Percentiles rank a stretch among this genome's conserved stretches.
These are phyloP conservation scores for Gila robusta DNA, from an alignment of 2,797 vertebrate genomes.

Conservation along the genomic window DNA sequence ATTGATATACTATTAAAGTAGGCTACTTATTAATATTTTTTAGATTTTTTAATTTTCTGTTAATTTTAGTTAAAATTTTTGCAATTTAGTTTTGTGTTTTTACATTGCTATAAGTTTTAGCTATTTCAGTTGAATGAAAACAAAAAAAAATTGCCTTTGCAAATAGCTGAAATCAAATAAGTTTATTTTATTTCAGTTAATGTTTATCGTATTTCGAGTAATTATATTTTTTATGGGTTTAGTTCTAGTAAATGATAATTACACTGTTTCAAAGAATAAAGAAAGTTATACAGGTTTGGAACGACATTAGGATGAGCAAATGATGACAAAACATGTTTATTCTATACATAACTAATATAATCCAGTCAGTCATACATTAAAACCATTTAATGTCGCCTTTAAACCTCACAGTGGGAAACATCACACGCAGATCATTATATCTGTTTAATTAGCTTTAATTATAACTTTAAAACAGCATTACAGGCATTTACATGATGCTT, in stretches of 20 bases:
- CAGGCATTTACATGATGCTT: conserved; percentile 11
- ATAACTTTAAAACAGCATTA: neutral
- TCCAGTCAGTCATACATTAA: neutral
- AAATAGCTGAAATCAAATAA: neutral
- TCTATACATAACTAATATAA: neutral
- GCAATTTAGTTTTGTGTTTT: neutral
- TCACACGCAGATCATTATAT: neutral
- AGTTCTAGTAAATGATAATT: neutral
- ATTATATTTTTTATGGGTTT: neutral
- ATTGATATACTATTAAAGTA: no score
- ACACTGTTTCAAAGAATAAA: neutral
- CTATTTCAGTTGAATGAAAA: no score
- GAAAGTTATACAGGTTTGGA: neutral
- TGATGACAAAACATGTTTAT: neutral
- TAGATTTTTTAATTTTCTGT: no score
- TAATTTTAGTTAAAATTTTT: no score
- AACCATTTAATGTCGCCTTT: neutral
- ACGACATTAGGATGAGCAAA: neutral
- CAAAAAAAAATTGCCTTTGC: neutral
- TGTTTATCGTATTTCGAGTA: neutral
- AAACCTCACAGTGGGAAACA: neutral
- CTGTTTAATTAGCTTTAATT: conserved; percentile 23
- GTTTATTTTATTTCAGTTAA: neutral
- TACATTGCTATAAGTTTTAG: neutral
- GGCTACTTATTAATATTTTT: no score